Evolutionary conservation across 2,113 vertebrate species (phyloP).

Genomic region (Zapornia atra): DNA sequence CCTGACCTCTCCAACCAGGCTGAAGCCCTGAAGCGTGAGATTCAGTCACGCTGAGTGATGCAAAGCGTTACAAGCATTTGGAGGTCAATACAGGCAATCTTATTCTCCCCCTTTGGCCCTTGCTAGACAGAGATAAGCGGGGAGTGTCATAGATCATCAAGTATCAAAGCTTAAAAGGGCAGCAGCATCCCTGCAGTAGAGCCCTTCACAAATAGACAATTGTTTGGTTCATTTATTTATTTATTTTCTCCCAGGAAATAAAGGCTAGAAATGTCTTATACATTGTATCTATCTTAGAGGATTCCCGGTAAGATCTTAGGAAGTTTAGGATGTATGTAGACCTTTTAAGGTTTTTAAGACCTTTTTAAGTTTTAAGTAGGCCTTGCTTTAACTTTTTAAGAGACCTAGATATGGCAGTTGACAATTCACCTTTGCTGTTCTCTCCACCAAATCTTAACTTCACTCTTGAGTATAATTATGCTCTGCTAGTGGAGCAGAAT

Average conservation of each 20-base stretch:
- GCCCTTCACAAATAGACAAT: not conserved
- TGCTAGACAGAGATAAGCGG: not conserved
- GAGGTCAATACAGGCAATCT: constrained; percentile 19
- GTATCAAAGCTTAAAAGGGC: not conserved
- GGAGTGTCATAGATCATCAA: not conserved
- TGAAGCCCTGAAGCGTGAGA: constrained; percentile 28
- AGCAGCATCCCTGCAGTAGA: not conserved
- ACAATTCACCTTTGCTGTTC: not conserved
- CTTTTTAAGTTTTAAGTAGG: not conserved
- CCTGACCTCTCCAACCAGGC: not conserved
- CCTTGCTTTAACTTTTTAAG: not conserved
- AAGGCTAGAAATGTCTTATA: not conserved
- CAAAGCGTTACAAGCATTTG: not conserved
- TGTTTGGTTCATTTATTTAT: not conserved
- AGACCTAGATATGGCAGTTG: not conserved
- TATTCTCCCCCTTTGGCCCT: constrained; percentile 20
- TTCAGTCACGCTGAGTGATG: not conserved
- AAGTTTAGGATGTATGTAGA: not conserved
- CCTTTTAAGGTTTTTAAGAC: too few species aligned
- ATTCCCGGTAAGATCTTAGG: not conserved
- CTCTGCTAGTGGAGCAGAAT: not conserved
- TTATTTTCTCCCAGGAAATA: not conserved
- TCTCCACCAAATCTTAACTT: not conserved
- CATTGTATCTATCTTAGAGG: not conserved
- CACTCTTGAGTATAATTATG: not conserved